Conservation (phyloP, 2,888 invertebrate species). For the Dasysyrphus tricinctus region DNA sequence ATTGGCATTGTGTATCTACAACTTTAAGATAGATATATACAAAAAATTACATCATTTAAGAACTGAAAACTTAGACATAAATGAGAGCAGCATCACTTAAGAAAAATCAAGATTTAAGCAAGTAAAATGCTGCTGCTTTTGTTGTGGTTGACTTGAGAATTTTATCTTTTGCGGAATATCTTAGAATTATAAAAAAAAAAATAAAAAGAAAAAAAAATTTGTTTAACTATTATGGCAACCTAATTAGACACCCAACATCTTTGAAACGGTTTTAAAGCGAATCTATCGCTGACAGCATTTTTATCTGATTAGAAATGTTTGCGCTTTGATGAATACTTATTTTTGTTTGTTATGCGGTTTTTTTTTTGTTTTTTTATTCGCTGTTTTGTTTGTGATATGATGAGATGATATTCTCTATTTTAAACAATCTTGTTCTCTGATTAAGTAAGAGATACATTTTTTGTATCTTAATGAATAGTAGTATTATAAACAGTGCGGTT, state of each 20-base stretch:
- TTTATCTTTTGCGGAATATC: slow-evolving; percentile 44
- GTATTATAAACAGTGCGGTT: background rate
- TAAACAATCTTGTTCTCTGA: slow-evolving; percentile 33
- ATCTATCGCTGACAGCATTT: slow-evolving; percentile 51
- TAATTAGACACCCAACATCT: slow-evolving; percentile 55
- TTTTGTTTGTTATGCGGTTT: slow-evolving; percentile 22
- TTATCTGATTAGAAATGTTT: slow-evolving; percentile 54
- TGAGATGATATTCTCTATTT: slow-evolving; percentile 29
- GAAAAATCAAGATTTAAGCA: slow-evolving; percentile 3
- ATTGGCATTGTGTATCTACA: slow-evolving; percentile 49
- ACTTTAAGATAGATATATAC: background rate
- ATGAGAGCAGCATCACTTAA: slow-evolving; percentile 39
- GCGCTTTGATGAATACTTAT: slow-evolving; percentile 22
- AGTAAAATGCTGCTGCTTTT: background rate
- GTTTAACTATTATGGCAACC: slow-evolving; percentile 58
- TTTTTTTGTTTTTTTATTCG: background rate
- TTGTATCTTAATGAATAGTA: background rate
- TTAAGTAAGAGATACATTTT: slow-evolving; percentile 49
- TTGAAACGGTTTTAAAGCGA: slow-evolving; percentile 23
- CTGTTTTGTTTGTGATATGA: slow-evolving; percentile 4
- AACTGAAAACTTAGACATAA: background rate
- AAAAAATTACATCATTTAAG: slow-evolving; percentile 67
- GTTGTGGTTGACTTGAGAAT: slow-evolving; percentile 6
- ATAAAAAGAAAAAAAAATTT: slow-evolving; percentile 13
- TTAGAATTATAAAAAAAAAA: slow-evolving; percentile 8